phyloP scores from a whole-genome alignment of 2,888 invertebrate genomes.

The Drosophila rubida region DNA sequence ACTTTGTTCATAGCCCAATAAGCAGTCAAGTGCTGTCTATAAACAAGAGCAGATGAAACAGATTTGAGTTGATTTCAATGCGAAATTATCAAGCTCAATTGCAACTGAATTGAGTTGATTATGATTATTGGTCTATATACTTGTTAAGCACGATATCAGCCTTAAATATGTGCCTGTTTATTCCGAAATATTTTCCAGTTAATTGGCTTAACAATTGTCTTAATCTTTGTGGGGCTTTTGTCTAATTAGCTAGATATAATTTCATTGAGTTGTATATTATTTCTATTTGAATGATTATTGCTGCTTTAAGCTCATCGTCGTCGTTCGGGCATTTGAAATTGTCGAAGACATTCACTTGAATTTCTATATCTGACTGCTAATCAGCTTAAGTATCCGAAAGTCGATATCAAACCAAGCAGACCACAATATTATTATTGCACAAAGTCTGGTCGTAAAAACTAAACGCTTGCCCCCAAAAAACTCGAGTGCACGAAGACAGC shows the following conservation, averaged over 20 bases:
- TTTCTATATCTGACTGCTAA: slow-evolving; percentile 47
- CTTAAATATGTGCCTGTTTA: slow-evolving; percentile 1
- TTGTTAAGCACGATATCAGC: not conserved
- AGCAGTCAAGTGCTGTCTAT: not conserved
- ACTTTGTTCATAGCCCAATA: not conserved
- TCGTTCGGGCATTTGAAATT: not conserved
- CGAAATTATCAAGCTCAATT: not conserved
- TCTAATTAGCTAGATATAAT: slow-evolving; percentile 17
- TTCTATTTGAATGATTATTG: slow-evolving; percentile 15
- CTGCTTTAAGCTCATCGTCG: slow-evolving; percentile 7
- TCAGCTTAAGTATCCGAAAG: slow-evolving; percentile 58
- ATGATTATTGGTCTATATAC: not conserved
- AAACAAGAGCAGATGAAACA: not conserved
- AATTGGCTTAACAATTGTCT: slow-evolving; percentile 1
- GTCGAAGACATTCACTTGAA: not conserved
- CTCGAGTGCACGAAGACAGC: slow-evolving; percentile 19
- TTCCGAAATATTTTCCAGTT: slow-evolving; percentile 3
- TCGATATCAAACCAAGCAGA: slow-evolving; percentile 39
- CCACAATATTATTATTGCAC: slow-evolving; percentile 67
- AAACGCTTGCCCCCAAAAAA: slow-evolving; percentile 35
- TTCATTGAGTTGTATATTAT: slow-evolving; percentile 2
- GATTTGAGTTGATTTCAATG: not conserved
- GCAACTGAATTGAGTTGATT: not conserved
- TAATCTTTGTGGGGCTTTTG: slow-evolving; percentile 5
- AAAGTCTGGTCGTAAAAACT: slow-evolving; percentile 53